Evolutionary conservation across 2,113 vertebrate species (phyloP).

Genomic region (Pseudorhombus dupliciocellatus): DNA sequence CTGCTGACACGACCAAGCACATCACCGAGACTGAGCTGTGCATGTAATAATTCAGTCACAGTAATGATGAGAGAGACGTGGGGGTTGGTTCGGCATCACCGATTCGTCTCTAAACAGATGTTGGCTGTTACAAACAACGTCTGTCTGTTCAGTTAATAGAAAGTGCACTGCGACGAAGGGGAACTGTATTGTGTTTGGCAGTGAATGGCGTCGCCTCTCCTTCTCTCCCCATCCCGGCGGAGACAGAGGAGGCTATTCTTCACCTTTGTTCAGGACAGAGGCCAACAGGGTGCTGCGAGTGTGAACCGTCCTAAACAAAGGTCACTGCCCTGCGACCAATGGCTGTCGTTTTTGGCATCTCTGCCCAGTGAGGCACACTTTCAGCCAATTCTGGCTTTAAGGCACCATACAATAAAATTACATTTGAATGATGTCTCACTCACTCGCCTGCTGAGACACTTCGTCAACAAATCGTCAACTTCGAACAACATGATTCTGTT

Average conservation of each 20-base stretch:
- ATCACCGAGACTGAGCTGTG: not conserved
- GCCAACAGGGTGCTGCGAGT: not conserved
- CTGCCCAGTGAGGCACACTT: not conserved
- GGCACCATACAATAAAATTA: no score
- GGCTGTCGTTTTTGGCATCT: slow-evolving; percentile 18
- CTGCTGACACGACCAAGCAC: not conserved
- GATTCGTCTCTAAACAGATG: slow-evolving; percentile 47
- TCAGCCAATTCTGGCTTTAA: slow-evolving; percentile 3
- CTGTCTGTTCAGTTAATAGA: slow-evolving; percentile 52
- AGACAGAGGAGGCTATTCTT: slow-evolving; percentile 57
- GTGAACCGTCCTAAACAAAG: slow-evolving; percentile 17
- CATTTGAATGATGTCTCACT: not conserved
- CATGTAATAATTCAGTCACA: not conserved
- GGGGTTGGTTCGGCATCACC: slow-evolving; percentile 2
- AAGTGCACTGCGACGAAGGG: slow-evolving; percentile 30
- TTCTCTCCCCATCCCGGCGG: slow-evolving; percentile 20
- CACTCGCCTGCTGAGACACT: no score
- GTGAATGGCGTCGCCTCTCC: slow-evolving; percentile 38
- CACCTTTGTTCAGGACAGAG: slow-evolving; percentile 12
- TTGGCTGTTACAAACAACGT: slow-evolving; percentile 39
- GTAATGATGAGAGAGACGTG: not conserved
- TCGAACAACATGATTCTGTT: no score
- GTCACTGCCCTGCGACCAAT: slow-evolving; percentile 6
- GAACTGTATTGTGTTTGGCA: slow-evolving; percentile 50
- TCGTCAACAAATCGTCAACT: no score